Conservation (phyloP, 1,140 invertebrate species). For the Dreissena rostriformis region DNA sequence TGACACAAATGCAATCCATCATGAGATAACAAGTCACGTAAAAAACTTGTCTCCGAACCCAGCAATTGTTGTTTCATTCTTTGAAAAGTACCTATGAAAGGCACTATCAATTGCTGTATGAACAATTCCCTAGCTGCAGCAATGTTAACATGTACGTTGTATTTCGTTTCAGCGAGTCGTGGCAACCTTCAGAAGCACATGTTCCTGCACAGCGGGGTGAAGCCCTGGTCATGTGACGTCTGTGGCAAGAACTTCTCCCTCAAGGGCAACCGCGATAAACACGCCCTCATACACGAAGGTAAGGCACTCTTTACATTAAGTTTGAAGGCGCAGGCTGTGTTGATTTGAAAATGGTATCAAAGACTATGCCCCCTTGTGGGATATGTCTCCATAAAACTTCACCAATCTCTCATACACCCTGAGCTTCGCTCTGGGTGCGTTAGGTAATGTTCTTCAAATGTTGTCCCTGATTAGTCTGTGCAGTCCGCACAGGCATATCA, state of each 20-base stretch:
- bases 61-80: background rate
- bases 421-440: too few relatives aligned
- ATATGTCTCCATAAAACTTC: too few relatives aligned
- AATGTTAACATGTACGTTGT: background rate
- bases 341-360: too few relatives aligned
- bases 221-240: background rate
- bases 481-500: too few relatives aligned
- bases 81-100: background rate
- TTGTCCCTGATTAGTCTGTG: too few relatives aligned
- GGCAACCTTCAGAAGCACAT: slow-evolving; percentile 5
- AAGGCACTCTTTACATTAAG: background rate
- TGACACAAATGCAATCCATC: too few relatives aligned
- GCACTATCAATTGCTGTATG: background rate
- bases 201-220: background rate
- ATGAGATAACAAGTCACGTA: too few relatives aligned
- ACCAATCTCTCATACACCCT: too few relatives aligned
- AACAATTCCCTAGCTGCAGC: background rate
- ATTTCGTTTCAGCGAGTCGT: background rate
- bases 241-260: background rate
- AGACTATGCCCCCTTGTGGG: too few relatives aligned
- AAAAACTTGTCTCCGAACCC: too few relatives aligned
- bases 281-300: background rate
- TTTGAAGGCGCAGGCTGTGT: too few relatives aligned
- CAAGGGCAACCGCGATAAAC: background rate
- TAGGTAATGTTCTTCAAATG: too few relatives aligned